These are phyloP conservation scores for Temnopleurus reevesii DNA, from an alignment of 53 echinoderm and acorn worm species.

Conservation along the genomic window DNA sequence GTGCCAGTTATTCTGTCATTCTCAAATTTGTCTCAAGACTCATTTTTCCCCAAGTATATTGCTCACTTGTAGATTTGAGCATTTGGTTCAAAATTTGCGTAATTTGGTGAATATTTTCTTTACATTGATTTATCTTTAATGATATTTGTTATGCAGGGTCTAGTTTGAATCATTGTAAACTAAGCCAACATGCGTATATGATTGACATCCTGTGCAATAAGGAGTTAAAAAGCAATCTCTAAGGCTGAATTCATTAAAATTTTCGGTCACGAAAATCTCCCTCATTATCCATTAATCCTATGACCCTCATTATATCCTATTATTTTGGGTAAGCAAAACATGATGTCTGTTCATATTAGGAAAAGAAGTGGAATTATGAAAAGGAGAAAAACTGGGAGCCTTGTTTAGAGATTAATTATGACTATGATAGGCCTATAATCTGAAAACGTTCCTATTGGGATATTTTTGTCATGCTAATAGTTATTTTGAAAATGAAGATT, in stretches of 20 bases:
- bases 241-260: neutral
- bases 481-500: neutral
- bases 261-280: neutral
- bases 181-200: slow-evolving; percentile 1
- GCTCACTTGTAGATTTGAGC: neutral
- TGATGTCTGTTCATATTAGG: neutral
- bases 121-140: neutral
- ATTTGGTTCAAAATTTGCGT: neutral
- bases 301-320: neutral
- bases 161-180: too few species aligned
- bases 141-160: too few species aligned
- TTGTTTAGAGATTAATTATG: neutral
- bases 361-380: neutral
- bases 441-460: neutral
- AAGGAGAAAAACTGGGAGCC: neutral
- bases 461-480: slow-evolving; percentile 30
- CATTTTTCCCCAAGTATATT: slow-evolving; percentile 26
- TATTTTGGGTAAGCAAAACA: neutral
- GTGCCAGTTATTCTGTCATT: too few species aligned
- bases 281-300: slow-evolving; percentile 2
- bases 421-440: too few species aligned
- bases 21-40: too few species aligned
- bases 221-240: neutral
- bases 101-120: neutral
- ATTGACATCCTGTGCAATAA: neutral